Conservation (phyloP, 2,113 vertebrate species). For the Rhadina sibilatrix region DNA sequence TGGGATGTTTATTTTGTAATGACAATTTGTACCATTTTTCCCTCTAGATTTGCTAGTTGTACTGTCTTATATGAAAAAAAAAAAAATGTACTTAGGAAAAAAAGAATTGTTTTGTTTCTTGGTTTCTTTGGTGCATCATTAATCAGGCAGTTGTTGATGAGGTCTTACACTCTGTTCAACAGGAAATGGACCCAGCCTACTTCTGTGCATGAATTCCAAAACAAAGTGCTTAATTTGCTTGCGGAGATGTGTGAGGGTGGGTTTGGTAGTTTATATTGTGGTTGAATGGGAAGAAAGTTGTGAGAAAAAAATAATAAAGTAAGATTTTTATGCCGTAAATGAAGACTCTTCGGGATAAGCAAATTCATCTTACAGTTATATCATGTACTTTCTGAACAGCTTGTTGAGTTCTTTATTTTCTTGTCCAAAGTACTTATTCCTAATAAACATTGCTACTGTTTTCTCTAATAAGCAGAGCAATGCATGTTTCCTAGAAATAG, state of each 20-base stretch:
- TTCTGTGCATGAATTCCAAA: constrained; percentile 7
- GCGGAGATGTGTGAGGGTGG: background rate
- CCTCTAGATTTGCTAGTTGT: background rate
- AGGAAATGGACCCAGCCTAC: constrained; percentile 25
- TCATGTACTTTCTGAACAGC: background rate
- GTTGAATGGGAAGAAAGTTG: background rate
- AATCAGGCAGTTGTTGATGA: constrained; percentile 49
- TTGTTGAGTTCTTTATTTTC: background rate
- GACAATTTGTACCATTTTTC: background rate
- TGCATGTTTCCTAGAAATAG: background rate
- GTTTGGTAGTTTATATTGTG: background rate
- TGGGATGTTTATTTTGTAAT: background rate
- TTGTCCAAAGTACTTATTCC: background rate
- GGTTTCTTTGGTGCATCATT: constrained; percentile 22
- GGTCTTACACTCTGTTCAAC: constrained; percentile 1
- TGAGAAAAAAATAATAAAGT: background rate
- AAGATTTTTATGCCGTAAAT: background rate
- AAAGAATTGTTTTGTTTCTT: background rate
- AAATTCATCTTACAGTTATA: background rate
- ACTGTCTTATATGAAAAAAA: background rate
- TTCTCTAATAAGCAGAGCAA: background rate
- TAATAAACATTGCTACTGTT: background rate
- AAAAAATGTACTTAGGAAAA: background rate
- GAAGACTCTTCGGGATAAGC: background rate
- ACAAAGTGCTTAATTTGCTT: constrained; percentile 20